phyloP scores from a whole-genome alignment of 2,113 vertebrate species.

The Elaphurus davidianus region DNA sequence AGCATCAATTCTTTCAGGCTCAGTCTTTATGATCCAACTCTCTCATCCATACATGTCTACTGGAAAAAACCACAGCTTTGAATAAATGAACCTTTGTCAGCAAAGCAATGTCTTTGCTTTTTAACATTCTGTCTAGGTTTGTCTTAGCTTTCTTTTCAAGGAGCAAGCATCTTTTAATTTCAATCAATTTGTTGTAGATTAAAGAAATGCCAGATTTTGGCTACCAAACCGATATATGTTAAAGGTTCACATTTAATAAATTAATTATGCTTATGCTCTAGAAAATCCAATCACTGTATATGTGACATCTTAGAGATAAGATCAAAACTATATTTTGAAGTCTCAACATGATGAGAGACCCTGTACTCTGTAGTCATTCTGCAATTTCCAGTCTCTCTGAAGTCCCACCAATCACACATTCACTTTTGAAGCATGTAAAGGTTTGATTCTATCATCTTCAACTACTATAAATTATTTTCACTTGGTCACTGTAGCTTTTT shows the following conservation, averaged over 20 bases:
- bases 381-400: background rate
- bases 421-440: background rate
- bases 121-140: background rate
- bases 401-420: background rate
- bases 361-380: background rate
- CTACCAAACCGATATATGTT: background rate
- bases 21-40: background rate
- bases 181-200: background rate
- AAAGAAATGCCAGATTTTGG: background rate
- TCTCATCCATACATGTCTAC: background rate
- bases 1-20: background rate
- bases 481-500: background rate
- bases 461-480: background rate
- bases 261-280: background rate
- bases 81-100: background rate
- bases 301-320: background rate
- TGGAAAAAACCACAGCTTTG: background rate
- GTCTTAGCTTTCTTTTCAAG: background rate
- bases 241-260: background rate
- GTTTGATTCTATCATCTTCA: background rate
- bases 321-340: background rate
- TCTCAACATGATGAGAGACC: background rate
- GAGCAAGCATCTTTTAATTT: background rate
- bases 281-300: background rate
- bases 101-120: background rate